A percentile compares a stretch with the other conserved stretches of the same genome.
Conservation (phyloP, 1,140 invertebrate genomes). For the Drosophila tropicalis region DNA sequence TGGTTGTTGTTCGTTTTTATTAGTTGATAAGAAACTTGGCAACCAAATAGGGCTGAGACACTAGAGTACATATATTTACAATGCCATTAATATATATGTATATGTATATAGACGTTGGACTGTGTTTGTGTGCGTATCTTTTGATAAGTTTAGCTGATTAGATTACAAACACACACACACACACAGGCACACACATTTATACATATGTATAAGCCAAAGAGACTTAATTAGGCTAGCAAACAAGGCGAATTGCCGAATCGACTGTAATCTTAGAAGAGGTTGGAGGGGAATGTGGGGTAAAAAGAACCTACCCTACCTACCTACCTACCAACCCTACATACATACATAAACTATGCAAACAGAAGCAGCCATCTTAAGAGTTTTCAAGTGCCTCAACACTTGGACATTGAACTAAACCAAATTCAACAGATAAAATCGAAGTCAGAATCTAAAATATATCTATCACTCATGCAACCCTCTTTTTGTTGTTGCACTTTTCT, state of each 20-base stretch:
- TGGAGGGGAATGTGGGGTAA: not conserved
- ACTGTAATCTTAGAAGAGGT: conserved; percentile 46
- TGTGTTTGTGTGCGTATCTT: conserved; percentile 29
- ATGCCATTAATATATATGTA: conserved; percentile 46
- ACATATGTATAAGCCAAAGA: conserved; percentile 48
- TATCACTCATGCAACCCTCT: not conserved
- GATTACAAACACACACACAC: conserved; percentile 57
- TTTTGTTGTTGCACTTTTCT: not conserved
- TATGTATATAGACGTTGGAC: not conserved
- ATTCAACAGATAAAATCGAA: not conserved
- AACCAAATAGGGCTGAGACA: conserved; percentile 28
- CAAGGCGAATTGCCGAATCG: conserved; percentile 70
- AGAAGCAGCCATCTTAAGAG: not conserved
- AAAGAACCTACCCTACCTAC: conserved; percentile 23
- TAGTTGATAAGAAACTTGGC: conserved; percentile 60
- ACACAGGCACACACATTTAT: not conserved
- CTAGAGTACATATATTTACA: conserved; percentile 39
- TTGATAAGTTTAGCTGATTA: conserved; percentile 73
- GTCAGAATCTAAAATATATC: not conserved
- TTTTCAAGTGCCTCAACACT: conserved; percentile 47
- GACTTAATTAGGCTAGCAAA: conserved; percentile 77
- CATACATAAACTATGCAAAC: not conserved
- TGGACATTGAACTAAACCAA: conserved; percentile 61
- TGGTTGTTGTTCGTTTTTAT: conserved; percentile 23
- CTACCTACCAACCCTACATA: too few relatives aligned